phyloP scores from a whole-genome alignment of 1,140 invertebrate genomes.

The Ceratina australensis region DNA sequence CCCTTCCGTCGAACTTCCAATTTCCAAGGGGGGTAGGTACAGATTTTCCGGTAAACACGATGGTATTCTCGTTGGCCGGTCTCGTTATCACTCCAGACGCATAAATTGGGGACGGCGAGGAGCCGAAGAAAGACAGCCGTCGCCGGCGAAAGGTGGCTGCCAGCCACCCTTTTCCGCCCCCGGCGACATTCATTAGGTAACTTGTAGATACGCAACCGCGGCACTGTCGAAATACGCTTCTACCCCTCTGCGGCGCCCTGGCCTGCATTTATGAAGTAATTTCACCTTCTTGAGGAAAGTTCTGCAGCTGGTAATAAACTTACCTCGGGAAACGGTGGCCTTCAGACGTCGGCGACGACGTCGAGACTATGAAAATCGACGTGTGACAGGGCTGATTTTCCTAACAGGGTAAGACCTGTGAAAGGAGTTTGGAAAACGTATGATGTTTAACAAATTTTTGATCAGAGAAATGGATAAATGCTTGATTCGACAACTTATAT shows the following conservation, averaged over 20 bases:
- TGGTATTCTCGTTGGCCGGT: constrained; percentile 34
- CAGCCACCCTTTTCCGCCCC: constrained; percentile 38
- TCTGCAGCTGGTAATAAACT: constrained; percentile 60
- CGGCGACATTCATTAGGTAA: constrained; percentile 63
- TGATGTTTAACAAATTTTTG: no score
- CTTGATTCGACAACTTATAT: no score
- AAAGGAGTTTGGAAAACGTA: no score
- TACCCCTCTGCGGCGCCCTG: constrained; percentile 18
- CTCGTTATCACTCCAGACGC: constrained; percentile 63
- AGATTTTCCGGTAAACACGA: constrained; percentile 37
- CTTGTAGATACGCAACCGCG: constrained; percentile 55
- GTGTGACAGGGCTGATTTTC: neutral
- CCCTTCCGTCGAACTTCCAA: constrained; percentile 20
- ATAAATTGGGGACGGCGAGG: constrained; percentile 59
- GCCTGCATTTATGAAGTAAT: constrained; percentile 60
- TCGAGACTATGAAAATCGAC: constrained; percentile 51
- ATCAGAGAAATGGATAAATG: neutral
- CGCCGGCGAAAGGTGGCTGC: neutral
- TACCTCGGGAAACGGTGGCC: constrained; percentile 31
- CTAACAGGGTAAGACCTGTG: no score
- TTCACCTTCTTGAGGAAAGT: constrained; percentile 57
- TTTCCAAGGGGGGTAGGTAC: constrained; percentile 4
- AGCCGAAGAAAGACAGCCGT: constrained; percentile 44
- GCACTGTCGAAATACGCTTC: constrained; percentile 53
- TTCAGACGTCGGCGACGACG: constrained; percentile 45